Evolutionary conservation across 2,113 vertebrate species (phyloP), one percentile per base, ranked within the genome.

Genomic region (Albula goreensis): DNA sequence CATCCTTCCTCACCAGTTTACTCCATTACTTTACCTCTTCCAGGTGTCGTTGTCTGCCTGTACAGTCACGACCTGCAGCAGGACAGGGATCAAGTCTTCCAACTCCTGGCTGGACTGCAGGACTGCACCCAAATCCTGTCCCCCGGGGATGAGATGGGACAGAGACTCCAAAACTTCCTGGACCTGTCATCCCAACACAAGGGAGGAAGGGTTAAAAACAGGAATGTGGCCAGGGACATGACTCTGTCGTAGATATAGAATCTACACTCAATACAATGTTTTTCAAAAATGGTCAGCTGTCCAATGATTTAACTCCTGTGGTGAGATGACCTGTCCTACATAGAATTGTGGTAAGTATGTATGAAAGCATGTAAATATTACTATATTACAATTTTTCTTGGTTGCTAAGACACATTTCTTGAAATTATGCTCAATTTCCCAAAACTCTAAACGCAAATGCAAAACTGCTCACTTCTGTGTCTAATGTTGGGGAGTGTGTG

Each of bases 41-140:
- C 95, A 96, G 6, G 89, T 94, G 49, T 83, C 41, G 74, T 92
- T 83, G 85, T 94, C 84, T 31, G 91, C 91, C 2, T 83, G 57
- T 2, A 89, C 90, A 12, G 85, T 91, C 49, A 94, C 56, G 80
- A 96, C 49, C 80, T 94, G 87, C 60, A 92, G 51, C 77, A 96
- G 82, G n/a, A 92, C 48, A 0, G 88, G 86, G 57, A 85, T 57
- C 12, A 92, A 83, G 12, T 93, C 83, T 31, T 48, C 81, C 51
- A 95, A 77, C 22, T 4, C 31, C 11, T 86, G 84, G 48, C 89
- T 41, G 19, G 88, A 84, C 51, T 90, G 85, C 57, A 78, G 48
- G 10, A 66, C 49, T 10, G 79, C 19, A 25, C 57, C 63, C 81
- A 53, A 63, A 9, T 19, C 89, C 51, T 89, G 78, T 19, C 78